Conservation (phyloP, 2,797 vertebrate species). For the Mus caroli region DNA sequence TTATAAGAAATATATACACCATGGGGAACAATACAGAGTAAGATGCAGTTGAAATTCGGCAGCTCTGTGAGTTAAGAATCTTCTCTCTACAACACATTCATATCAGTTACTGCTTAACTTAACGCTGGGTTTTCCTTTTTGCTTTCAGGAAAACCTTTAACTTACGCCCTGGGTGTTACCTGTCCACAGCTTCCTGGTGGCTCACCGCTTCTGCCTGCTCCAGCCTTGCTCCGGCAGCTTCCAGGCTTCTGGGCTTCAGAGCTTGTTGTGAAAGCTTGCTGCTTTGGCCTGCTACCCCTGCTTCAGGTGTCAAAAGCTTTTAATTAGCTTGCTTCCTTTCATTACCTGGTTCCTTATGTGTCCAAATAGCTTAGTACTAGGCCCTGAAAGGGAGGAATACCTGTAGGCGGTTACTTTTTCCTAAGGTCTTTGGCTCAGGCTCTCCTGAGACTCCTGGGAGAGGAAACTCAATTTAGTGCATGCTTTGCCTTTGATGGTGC, state of each 20-base stretch:
- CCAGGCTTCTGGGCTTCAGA: slow-evolving; percentile 86
- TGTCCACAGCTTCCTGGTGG: slow-evolving; percentile 85
- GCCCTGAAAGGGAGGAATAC: slow-evolving; percentile 58
- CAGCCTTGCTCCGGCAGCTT: slow-evolving; percentile 86
- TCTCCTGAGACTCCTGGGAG: slow-evolving; percentile 32
- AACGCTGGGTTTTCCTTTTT: slow-evolving; percentile 87
- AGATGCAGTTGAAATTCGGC: slow-evolving; percentile 64
- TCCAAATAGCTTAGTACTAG: slow-evolving; percentile 65
- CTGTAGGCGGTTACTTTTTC: slow-evolving; percentile 61
- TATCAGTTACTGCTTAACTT: slow-evolving; percentile 83
- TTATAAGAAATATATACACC: slow-evolving; percentile 58
- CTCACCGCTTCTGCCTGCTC: slow-evolving; percentile 86
- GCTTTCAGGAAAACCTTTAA: slow-evolving; percentile 87
- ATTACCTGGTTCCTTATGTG: slow-evolving; percentile 70
- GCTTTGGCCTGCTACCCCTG: slow-evolving; percentile 86
- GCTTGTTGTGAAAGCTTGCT: slow-evolving; percentile 86
- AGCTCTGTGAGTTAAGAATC: slow-evolving; percentile 64
- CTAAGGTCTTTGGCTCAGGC: slow-evolving; percentile 12
- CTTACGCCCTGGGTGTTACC: slow-evolving; percentile 85
- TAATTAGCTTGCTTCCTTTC: slow-evolving; percentile 85
- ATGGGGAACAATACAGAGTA: slow-evolving; percentile 64
- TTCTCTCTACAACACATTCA: slow-evolving; percentile 79
- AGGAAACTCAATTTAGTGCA: slow-evolving; percentile 44
- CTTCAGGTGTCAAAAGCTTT: slow-evolving; percentile 86
- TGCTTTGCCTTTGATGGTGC: slow-evolving; percentile 39